phyloP scores from a whole-genome alignment of 2,888 invertebrate genomes.

The Tenthredo mesomela region DNA sequence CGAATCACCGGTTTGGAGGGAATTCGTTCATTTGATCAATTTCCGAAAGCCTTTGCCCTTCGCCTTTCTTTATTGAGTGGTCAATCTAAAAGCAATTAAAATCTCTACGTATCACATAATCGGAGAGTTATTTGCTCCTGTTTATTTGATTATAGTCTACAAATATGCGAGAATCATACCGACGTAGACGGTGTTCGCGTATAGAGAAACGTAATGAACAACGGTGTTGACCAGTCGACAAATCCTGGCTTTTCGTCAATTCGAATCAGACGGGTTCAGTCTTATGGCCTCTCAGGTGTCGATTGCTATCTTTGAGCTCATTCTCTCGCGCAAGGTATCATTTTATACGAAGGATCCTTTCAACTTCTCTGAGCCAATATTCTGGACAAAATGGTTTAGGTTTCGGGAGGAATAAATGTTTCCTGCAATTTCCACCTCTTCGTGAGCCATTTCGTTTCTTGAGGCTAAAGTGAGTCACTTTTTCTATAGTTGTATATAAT shows the following conservation, averaged over 20 bases:
- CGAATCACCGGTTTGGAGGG: neutral
- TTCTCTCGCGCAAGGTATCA: neutral
- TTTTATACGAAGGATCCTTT: slow-evolving; percentile 1
- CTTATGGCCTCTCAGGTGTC: neutral
- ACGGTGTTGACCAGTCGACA: neutral
- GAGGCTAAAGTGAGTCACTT: neutral
- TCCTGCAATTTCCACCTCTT: neutral
- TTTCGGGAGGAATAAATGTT: neutral
- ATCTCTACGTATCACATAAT: neutral
- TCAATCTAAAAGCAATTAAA: slow-evolving; percentile 25
- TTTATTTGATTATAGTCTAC: neutral
- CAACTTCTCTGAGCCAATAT: neutral
- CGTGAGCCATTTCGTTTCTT: neutral
- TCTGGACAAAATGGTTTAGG: neutral
- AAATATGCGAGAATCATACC: neutral
- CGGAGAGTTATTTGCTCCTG: neutral
- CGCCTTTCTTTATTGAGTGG: neutral
- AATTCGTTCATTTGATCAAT: neutral
- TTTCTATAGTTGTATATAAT: neutral
- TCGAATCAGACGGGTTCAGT: slow-evolving; percentile 3
- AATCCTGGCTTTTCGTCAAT: slow-evolving; percentile 4
- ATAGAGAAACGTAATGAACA: neutral
- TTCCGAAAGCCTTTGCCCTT: neutral
- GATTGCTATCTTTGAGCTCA: neutral
- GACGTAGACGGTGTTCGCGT: neutral